Evolutionary conservation across 2,113 vertebrate genomes (phyloP), one percentile per base, ranked within the genome.

Genomic region (Macquaria ambigua): DNA sequence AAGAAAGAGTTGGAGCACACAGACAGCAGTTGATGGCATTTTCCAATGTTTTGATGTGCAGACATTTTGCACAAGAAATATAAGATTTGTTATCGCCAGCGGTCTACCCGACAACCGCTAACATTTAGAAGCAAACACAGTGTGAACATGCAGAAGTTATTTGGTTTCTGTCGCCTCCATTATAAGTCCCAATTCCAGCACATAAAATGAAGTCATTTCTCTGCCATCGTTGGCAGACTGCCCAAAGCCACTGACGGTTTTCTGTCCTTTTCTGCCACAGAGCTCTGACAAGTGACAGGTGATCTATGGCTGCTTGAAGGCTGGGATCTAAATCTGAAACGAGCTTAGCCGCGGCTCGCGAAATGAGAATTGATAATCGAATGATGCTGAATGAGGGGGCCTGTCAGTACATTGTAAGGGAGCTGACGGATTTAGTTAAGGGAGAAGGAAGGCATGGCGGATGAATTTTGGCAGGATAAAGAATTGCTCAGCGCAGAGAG

Each of bases 351-450:
- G 66, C 64, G 8, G 81, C 87, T 91, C 41, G 59, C 58, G 55
- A 91, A 94, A 94, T 93, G 93, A 93, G 93, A 93, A 94, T 94
- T 94, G 93, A 95, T 95, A 92, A 93, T 93, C 81, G 84, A 93
- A 92, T 94, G 92, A 94, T 93, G 90, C 88, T 90, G 93, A 92
- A 93, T 94, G 92, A 94, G 93, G 90, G 80, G 72, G 81, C 82
- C 91, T 94, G 93, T 94, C 93, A 92, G 91, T 86, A 78, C 83
- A 86, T 91, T 91, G 90, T 92, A 84, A 93, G 82, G 77, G 78
- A 91, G 82, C 92, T 93, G 94, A 92, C 91, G 79, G 92, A 85
- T 92, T 94, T 86, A 89, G 92, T 94, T 94, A 93, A 84, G 84
- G 84, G 84, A 93, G 93, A 95, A 81, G 84, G 91, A 94, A 92